These are phyloP conservation scores for Sogatella furcifera DNA, from an alignment of 1,140 invertebrate species.

Conservation along the genomic window DNA sequence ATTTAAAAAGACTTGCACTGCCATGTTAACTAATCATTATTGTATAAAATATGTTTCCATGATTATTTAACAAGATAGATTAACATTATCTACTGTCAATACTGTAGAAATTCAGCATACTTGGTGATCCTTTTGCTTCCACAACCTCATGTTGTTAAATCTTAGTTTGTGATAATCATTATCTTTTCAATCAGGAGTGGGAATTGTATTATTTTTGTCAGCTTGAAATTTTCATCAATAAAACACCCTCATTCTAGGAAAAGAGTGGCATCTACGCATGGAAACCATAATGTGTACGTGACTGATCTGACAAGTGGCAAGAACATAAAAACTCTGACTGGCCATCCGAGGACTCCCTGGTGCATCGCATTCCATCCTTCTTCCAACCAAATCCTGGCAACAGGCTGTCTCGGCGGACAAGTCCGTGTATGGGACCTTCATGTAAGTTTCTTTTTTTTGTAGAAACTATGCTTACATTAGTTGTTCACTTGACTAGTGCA, in stretches of 20 bases:
- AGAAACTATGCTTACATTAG: no score
- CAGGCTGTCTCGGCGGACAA: constrained; percentile 81
- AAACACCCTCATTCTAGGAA: constrained; percentile 38
- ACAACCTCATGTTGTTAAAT: no score
- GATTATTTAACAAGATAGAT: no score
- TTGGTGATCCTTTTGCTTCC: no score
- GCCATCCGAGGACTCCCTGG: constrained; percentile 86
- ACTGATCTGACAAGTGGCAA: constrained; percentile 69
- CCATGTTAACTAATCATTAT: no score
- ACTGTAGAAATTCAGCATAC: no score
- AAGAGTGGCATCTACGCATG: constrained; percentile 80
- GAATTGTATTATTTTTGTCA: neutral
- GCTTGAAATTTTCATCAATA: no score
- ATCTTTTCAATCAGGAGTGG: neutral
- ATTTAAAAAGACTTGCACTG: no score
- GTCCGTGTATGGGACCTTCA: constrained; percentile 84
- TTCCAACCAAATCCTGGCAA: constrained; percentile 71
- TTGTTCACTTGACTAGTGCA: no score
- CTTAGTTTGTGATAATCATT: constrained; percentile 10
- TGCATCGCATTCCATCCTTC: constrained; percentile 83
- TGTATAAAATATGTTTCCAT: no score
- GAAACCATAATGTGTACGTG: constrained; percentile 85
- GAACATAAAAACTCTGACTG: constrained; percentile 63
- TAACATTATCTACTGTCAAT: no score
- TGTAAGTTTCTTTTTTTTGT: constrained; percentile 42